Percentiles rank a stretch among this genome's conserved stretches.
These are phyloP conservation scores for Morpho deidamia DNA, from an alignment of 2,888 invertebrate genomes.

Conservation along the genomic window DNA sequence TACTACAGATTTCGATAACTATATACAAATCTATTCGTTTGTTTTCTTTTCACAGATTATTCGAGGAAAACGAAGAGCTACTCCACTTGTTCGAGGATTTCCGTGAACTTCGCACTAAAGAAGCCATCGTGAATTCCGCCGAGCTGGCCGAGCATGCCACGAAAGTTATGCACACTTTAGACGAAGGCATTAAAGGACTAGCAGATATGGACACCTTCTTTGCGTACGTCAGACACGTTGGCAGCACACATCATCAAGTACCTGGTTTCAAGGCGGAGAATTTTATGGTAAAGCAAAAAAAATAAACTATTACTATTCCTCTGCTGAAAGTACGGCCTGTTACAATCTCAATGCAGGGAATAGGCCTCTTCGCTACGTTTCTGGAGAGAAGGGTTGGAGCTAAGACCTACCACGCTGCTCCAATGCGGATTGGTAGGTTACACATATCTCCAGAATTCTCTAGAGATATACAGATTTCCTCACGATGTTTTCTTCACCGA, in stretches of 20 bases:
- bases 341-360: too few species aligned
- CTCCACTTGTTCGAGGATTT: slow-evolving; percentile 88
- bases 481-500: too few species aligned
- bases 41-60: slow-evolving; percentile 79
- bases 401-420: too few species aligned
- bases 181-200: slow-evolving; percentile 90
- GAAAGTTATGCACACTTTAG: slow-evolving; percentile 91
- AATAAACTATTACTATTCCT: neutral
- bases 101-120: slow-evolving; percentile 84
- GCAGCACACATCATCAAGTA: slow-evolving; percentile 88
- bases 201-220: slow-evolving; percentile 90
- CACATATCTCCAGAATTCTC: too few species aligned
- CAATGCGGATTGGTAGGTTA: too few species aligned
- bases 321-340: too few species aligned
- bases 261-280: slow-evolving; percentile 90
- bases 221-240: slow-evolving; percentile 87
- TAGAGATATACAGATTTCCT: too few species aligned
- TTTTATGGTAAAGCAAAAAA: slow-evolving; percentile 86
- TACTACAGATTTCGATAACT: too few species aligned
- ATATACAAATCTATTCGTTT: too few species aligned
- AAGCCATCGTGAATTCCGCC: slow-evolving; percentile 86
- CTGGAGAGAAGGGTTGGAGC: too few species aligned
- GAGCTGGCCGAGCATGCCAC: slow-evolving; percentile 92
- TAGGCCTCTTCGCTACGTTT: too few species aligned
- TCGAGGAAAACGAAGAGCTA: slow-evolving; percentile 89